Base-by-base conservation (phyloP, 2,797 vertebrate genomes). In the Chaenodraco wilsoni region DNA sequence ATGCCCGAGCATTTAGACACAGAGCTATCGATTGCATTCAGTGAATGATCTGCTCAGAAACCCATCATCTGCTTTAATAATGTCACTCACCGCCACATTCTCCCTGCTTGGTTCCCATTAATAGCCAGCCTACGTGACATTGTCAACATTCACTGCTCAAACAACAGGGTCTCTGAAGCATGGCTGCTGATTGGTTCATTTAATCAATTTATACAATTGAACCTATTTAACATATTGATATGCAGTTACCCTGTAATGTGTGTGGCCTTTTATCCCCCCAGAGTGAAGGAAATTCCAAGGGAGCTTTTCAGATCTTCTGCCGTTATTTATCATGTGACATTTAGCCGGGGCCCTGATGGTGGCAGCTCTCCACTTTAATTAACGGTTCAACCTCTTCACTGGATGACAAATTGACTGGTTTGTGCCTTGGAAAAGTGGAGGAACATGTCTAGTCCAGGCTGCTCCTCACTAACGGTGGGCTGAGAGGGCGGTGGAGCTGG, bases 301-400 rank as follows among this genome's bases (percentile, higher is more conserved):
- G 78, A 76, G 86, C 84, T 88, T 88, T 90, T 86, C 78, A 88
- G 85, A 91, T 94, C 89, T 87, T 85, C 88, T 79, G 79, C 79
- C 79, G 84, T 94, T 94, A 94, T 94, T 93, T 94, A 94, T 93
- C 87, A 88, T 74, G 89, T 91, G 91, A 93, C 92, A 94, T 94
- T 94, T 93, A 86, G 74, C 86, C 8, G 80, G 79, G 84, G 89
- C 67, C 84, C 83, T 88, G 88, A 90, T 89, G 88, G 88, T 78
- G 64, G 87, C 89, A 83, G 90, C 90, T 85, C 90, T 93, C 91
- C 90, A 88, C 90, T 94, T 95, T 94, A 95, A 94, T 95, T 93
- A 95, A 94, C 93, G 93, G 89, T 90, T 94, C 92, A 87, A 90
- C 89, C 93, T 93, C 91, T 89, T 92, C 88, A 89, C 82, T 41